A percentile compares a stretch with the other conserved stretches of the same genome.
Evolutionary conservation across 2,113 vertebrate species (phyloP).

Genomic region (Misgurnus mizolepis): DNA sequence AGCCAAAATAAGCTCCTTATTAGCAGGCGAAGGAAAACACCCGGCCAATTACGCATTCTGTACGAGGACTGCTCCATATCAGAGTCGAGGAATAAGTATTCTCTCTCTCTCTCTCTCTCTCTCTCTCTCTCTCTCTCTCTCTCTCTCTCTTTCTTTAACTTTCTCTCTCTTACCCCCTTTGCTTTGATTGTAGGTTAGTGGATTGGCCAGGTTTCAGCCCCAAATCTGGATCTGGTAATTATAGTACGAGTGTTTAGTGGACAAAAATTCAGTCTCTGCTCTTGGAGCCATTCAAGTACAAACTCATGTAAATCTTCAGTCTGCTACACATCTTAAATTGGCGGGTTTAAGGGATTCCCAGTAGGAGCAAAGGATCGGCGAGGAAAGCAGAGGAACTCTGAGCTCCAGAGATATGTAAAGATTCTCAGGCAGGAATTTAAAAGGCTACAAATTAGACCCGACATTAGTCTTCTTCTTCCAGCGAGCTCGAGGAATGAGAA

Average conservation of each 20-base stretch:
- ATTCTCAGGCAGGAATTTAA: constrained; percentile 99
- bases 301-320: constrained; percentile 93
- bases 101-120: constrained; percentile 78
- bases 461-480: constrained; percentile 86
- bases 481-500: constrained; percentile 86
- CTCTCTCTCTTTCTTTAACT: constrained; percentile 53
- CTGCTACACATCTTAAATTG: constrained; percentile 98
- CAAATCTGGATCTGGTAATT: constrained; percentile 94
- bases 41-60: constrained; percentile 99
- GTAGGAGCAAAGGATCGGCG: constrained; percentile 83
- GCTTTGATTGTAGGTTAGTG: constrained; percentile 89
- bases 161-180: constrained; percentile 75
- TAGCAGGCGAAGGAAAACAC: constrained; percentile 99
- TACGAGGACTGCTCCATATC: constrained; percentile 95
- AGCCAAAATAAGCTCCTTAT: constrained; percentile 99
- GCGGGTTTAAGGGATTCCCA: constrained; percentile 97
- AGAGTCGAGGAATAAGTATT: constrained; percentile 96
- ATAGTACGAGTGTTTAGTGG: constrained; percentile 95
- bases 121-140: constrained; percentile 76
- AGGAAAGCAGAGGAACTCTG: constrained; percentile 79
- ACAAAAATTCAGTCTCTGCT: constrained; percentile 81
- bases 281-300: constrained; percentile 94
- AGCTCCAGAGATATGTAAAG: constrained; percentile 99
- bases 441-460: constrained; percentile 99
- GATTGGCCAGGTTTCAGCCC: constrained; percentile 78